phyloP scores from a whole-genome alignment of 2,888 invertebrate species.

The Lithophane leautieri region DNA sequence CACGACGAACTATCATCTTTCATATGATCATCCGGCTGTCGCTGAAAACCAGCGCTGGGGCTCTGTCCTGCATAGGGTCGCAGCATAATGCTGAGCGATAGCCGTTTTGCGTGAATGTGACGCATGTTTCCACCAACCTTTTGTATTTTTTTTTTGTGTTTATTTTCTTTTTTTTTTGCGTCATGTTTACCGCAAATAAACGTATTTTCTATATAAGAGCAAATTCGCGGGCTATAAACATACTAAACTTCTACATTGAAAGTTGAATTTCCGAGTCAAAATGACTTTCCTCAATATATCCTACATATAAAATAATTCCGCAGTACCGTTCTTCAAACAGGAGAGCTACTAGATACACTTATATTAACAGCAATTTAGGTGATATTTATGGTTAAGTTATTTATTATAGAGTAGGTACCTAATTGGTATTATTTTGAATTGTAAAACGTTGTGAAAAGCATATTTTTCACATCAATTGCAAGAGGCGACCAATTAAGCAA shows the following conservation, averaged over 20 bases:
- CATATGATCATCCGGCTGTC: too few relatives aligned
- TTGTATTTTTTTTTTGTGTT: too few relatives aligned
- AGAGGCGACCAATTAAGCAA: background rate
- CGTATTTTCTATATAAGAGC: too few relatives aligned
- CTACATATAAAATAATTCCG: background rate
- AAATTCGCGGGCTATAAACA: background rate
- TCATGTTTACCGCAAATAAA: too few relatives aligned
- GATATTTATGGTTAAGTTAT: slow-evolving; percentile 21
- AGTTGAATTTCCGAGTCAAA: background rate
- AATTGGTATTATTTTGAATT: background rate
- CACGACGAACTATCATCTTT: background rate
- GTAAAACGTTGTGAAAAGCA: background rate
- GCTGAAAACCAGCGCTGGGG: too few relatives aligned
- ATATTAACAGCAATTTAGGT: background rate
- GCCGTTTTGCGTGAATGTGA: too few relatives aligned
- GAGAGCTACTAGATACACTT: background rate
- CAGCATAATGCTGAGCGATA: too few relatives aligned
- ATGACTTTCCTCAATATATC: slow-evolving; percentile 2
- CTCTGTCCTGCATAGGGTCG: too few relatives aligned
- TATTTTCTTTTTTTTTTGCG: too few relatives aligned
- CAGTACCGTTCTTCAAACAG: slow-evolving; percentile 9
- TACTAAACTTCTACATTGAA: background rate
- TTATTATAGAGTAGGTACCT: background rate
- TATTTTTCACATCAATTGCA: background rate
- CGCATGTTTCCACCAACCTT: too few relatives aligned